Base-by-base conservation (phyloP, 2,113 vertebrate species). In the Microcebus jonahi region DNA sequence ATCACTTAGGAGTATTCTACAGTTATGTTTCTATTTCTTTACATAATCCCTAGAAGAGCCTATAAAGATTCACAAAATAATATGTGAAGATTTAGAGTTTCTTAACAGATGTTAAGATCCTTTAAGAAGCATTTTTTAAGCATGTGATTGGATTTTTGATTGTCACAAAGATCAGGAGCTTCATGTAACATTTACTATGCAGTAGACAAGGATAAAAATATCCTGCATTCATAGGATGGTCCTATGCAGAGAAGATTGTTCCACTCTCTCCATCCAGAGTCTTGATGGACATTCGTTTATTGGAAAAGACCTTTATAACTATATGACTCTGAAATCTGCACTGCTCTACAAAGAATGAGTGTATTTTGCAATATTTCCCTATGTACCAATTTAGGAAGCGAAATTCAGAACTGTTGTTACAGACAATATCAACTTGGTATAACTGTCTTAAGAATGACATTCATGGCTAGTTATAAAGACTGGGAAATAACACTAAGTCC, bases 151-250 rank as follows among this genome's bases (percentile, higher is more conserved):
- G 2, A 48, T 14, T n/a, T 80, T 31, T 65, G 17, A 39, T 70
- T 39, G 8, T 45, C 55, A 80, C 31, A 45, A 42, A 61, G 6
- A 23, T 70, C 17, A 23, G 11, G 10, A 13, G 2, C 2, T 11
- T 25, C 18, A 6, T 8, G 10, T 31, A 15, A 17, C 25, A 5
- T 50, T 50, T 4, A 57, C 5, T 75, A 57, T 65, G 11, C 9
- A 42, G 3, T 10, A 63, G 4, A n/a, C 5, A 76, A 53, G 13
- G 12, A 59, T 45, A 6, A 83, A 73, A 42, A n/a, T 29, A 25
- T 15, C 6, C 2, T 68, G 2, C 29, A 70, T 17, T 2, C n/a
- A 9, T 7, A 12, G 55, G 4, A 18, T 0, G 39, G 5, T 57
- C 5, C 4, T 36, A 65, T 6, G 14, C 6, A 48, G 63, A 42